Base-by-base conservation (phyloP, 2,888 invertebrate species). In the Sceliomorpha sp. region DNA sequence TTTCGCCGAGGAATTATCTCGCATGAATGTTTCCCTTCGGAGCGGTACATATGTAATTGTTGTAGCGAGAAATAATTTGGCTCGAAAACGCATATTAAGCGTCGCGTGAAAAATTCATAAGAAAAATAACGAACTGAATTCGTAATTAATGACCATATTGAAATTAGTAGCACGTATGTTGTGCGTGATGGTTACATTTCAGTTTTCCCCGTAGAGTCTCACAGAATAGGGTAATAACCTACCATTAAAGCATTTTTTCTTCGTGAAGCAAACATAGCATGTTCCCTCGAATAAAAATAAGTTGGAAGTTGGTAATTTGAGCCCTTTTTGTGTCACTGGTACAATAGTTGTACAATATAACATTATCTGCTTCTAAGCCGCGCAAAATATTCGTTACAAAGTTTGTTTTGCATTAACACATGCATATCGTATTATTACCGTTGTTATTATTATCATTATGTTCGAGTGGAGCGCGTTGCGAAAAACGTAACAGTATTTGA, bases 61-160 rank as follows among this genome's bases (percentile, higher is more conserved):
- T 17, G 9, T 29, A 24, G 42, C 31, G 40, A 66, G 59, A 60
- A 55, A 67, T 68, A 60, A 68, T 68, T 60, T 55, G 55, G 27
- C 50, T 55, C 44, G 60, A 68, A 60, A 68, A 68, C 55, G 66
- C 51, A 66, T 59, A 60, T 68, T 60, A 56, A 55, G 55, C 60
- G 50, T 68, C 56, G 67, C 67, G 67, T 68, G 67, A 60, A 68
- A 68, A 68, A 60, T 68, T 42, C 67, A 68, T 68, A 60, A 56
- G 60, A 56, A 68, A 60, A 68, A 60, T 68, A 68, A 68, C 56
- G 60, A 68, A 60, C 60, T 68, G 60, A 60, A 68, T 68, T 68
- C 45, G 60, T 68, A 68, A 68, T 68, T 68, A 67, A 67, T 67
- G 60, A 68, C 55, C 60, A 56, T 60, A 68, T 68, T 68, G 67